These are phyloP conservation scores for Drosophila malerkotliana DNA, from an alignment of 1,140 invertebrate genomes.

Conservation along the genomic window DNA sequence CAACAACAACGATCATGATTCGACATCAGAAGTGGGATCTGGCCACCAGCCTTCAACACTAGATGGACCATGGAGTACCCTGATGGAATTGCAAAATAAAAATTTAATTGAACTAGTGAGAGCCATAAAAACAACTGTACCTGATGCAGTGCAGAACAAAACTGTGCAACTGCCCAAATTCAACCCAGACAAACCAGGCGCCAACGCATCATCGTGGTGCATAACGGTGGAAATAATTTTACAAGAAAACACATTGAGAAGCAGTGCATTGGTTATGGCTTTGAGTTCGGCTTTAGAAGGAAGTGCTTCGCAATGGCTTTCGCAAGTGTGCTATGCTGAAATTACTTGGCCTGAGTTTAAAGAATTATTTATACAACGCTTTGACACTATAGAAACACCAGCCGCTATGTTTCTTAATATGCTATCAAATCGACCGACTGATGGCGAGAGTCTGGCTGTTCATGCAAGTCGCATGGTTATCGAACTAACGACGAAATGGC, in stretches of 20 bases:
- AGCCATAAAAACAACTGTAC: constrained; percentile 9
- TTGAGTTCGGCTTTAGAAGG: constrained; percentile 17
- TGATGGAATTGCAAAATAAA: constrained; percentile 16
- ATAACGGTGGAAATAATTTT: neutral
- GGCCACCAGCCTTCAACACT: constrained; percentile 1
- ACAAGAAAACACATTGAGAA: neutral
- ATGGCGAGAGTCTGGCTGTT: too few relatives aligned
- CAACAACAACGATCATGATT: neutral
- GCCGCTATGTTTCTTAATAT: too few relatives aligned
- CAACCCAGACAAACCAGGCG: constrained; percentile 3
- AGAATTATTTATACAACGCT: constrained; percentile 30
- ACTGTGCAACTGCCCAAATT: constrained; percentile 15
- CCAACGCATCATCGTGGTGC: neutral
- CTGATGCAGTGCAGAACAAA: constrained; percentile 4
- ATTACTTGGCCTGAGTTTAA: constrained; percentile 64
- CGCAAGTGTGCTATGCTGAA: constrained; percentile 58
- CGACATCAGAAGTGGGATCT: constrained; percentile 1
- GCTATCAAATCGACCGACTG: too few relatives aligned
- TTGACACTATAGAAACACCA: constrained; percentile 42
- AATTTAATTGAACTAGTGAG: constrained; percentile 14
- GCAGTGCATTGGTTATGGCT: constrained; percentile 7
- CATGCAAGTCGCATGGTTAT: too few relatives aligned
- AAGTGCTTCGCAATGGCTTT: constrained; percentile 58
- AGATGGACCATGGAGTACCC: constrained; percentile 1
- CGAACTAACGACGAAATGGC: too few relatives aligned